Evolutionary conservation across 2,888 invertebrate species (phyloP).

Genomic region (Nezara viridula): DNA sequence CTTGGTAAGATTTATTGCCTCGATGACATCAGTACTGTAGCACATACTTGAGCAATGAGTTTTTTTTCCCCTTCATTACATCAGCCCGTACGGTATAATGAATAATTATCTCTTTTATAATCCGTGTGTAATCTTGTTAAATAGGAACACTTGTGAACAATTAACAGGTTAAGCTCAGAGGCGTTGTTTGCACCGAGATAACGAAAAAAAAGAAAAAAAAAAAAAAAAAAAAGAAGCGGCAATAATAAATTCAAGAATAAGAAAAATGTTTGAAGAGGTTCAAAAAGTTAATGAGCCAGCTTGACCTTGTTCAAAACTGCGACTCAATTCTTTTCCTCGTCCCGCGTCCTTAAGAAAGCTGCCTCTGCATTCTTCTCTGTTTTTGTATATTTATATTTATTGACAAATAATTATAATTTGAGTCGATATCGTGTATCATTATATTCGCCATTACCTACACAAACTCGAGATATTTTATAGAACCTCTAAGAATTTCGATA

Average conservation of each 20-base stretch:
- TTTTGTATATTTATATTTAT: background rate
- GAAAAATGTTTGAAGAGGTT: background rate
- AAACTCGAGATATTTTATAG: no score
- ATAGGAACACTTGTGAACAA: background rate
- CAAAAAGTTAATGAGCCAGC: background rate
- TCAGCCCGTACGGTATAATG: background rate
- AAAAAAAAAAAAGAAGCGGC: background rate
- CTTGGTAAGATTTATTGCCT: background rate
- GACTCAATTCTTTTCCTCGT: background rate
- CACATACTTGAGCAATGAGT: background rate
- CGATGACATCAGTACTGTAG: background rate
- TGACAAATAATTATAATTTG: background rate
- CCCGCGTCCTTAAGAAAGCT: background rate
- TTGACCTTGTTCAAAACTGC: conserved; percentile 9
- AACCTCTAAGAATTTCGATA: no score
- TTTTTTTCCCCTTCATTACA: background rate
- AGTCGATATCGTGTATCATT: background rate
- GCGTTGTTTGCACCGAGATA: background rate
- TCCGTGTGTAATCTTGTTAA: background rate
- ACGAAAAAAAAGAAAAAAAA: background rate
- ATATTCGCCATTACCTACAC: no score
- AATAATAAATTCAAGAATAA: background rate
- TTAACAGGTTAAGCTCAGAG: background rate
- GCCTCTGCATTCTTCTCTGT: background rate
- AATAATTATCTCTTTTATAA: background rate